phyloP scores from a whole-genome alignment of 2,113 vertebrate genomes.

The Gorsachius goisagi region DNA sequence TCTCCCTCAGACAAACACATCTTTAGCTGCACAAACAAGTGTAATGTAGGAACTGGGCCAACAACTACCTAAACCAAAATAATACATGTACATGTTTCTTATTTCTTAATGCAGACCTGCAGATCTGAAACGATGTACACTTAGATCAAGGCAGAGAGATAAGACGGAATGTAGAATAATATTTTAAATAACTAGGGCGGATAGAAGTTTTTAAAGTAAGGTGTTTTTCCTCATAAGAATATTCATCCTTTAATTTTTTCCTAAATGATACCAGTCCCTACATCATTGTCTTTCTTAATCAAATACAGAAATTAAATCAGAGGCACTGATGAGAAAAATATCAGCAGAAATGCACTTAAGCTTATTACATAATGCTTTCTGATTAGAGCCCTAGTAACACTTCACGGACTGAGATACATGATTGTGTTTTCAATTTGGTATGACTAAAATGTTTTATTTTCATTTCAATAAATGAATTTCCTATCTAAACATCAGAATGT shows the following conservation, averaged over 20 bases:
- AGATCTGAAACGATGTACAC: background rate
- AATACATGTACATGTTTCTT: background rate
- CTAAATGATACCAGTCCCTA: background rate
- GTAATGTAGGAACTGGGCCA: background rate
- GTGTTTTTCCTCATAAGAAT: background rate
- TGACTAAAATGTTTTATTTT: constrained; percentile 14
- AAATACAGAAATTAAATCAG: constrained; percentile 49
- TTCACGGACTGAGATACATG: constrained; percentile 20
- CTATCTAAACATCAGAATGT: background rate
- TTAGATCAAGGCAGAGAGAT: background rate
- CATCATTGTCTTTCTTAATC: constrained; percentile 16
- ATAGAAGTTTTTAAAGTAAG: background rate
- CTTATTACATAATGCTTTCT: constrained; percentile 6
- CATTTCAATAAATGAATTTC: background rate
- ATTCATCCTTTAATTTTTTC: background rate
- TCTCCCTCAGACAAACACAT: background rate
- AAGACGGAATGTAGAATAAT: background rate
- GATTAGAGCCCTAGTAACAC: constrained; percentile 17
- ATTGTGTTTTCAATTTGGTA: constrained; percentile 23
- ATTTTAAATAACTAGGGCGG: background rate
- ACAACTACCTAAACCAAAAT: background rate
- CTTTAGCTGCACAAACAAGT: background rate
- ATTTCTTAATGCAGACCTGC: background rate
- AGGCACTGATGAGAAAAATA: constrained; percentile 19
- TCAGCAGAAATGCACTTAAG: constrained; percentile 21